These are phyloP conservation scores for Nomada flava DNA, from an alignment of 2,888 invertebrate species.

Conservation along the genomic window DNA sequence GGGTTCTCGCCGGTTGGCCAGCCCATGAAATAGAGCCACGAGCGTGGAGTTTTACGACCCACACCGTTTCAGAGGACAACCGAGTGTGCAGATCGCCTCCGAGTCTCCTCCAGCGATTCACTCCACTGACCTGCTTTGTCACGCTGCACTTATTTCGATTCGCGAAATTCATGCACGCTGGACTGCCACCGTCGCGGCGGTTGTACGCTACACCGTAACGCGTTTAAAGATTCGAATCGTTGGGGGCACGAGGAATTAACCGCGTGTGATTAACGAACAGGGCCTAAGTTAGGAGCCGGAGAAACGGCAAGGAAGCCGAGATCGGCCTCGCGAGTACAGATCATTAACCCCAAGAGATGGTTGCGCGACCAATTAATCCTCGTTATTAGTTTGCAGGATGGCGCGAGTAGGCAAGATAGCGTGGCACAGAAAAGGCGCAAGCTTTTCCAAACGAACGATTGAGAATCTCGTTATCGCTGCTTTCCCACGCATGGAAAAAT, in stretches of 20 bases:
- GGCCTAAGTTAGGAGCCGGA: conserved; percentile 5
- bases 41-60: not conserved
- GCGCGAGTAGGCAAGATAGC: conserved; percentile 6
- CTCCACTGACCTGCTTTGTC: conserved; percentile 21
- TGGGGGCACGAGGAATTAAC: not conserved
- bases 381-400: conserved; percentile 14
- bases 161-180: not conserved
- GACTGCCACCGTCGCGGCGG: too few species aligned
- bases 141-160: not conserved
- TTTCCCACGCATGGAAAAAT: conserved; percentile 53
- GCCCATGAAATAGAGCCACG: too few species aligned
- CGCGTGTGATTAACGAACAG: conserved; percentile 15
- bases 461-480: conserved; percentile 43
- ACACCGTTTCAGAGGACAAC: not conserved
- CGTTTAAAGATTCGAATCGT: not conserved
- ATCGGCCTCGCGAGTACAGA: not conserved
- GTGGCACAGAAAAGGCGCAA: not conserved
- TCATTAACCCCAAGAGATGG: conserved; percentile 10
- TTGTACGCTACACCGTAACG: too few species aligned
- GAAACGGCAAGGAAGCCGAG: not conserved
- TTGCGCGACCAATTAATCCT: conserved; percentile 34
- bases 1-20: too few species aligned
- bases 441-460: conserved; percentile 32
- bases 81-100: not conserved
- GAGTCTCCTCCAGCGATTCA: conserved; percentile 2